These are phyloP conservation scores for Nephrotoma flavescens DNA, from an alignment of 2,888 invertebrate genomes.

Conservation along the genomic window DNA sequence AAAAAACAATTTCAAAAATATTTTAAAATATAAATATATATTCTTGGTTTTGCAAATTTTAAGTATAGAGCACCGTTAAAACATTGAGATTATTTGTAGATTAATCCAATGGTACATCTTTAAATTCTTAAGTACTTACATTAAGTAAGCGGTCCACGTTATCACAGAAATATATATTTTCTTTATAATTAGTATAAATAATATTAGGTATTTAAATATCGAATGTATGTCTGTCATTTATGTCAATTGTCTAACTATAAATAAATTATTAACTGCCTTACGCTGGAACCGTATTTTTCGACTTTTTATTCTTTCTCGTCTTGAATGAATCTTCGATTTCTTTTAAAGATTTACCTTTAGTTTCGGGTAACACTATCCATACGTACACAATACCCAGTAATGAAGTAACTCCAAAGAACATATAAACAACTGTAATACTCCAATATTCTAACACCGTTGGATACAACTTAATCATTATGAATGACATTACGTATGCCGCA, in stretches of 20 bases:
- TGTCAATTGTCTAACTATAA: no score
- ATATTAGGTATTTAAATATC: neutral
- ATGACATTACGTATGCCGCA: constrained; percentile 47
- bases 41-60: no score
- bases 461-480: constrained; percentile 49
- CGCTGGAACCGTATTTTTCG: neutral
- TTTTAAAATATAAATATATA: no score
- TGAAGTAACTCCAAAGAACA: constrained; percentile 43
- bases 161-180: neutral
- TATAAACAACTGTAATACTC: constrained; percentile 47
- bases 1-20: no score
- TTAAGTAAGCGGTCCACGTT: neutral
- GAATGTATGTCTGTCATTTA: neutral
- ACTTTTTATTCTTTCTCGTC: constrained; percentile 3
- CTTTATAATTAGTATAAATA: neutral
- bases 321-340: constrained; percentile 45
- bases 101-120: neutral
- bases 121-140: neutral
- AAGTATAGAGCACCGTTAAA: no score
- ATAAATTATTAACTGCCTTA: neutral
- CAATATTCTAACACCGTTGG: constrained; percentile 41
- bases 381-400: constrained; percentile 41
- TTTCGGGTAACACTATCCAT: constrained; percentile 49
- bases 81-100: neutral
- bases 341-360: constrained; percentile 48